A percentile compares a stretch with the other conserved stretches of the same genome.
Evolutionary conservation across 2,797 vertebrate species (phyloP).

Genomic region (Crocidura indochinensis): DNA sequence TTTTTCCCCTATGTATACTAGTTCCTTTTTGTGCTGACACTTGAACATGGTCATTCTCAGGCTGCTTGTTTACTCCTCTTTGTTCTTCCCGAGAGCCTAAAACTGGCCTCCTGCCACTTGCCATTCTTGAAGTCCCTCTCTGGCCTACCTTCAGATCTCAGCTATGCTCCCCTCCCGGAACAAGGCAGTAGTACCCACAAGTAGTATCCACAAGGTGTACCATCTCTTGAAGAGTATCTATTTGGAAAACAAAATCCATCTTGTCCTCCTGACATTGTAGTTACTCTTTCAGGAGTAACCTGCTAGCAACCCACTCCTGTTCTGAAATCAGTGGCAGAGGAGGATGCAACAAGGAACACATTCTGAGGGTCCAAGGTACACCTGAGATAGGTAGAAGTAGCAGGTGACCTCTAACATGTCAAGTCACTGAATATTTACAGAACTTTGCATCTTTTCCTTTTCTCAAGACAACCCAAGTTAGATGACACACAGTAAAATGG

Average conservation of each 20-base stretch:
- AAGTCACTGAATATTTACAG: neutral
- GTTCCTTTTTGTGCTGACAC: conserved; percentile 34
- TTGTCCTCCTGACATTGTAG: conserved; percentile 32
- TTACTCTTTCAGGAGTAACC: conserved; percentile 14
- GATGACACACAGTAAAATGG: conserved; percentile 25
- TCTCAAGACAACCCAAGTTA: conserved; percentile 33
- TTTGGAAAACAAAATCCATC: conserved; percentile 41
- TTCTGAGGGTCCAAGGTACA: neutral
- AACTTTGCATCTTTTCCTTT: conserved; percentile 26
- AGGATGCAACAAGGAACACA: conserved; percentile 51
- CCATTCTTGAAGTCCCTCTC: neutral
- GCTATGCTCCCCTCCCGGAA: neutral
- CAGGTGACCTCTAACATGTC: conserved; percentile 24
- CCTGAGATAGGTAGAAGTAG: neutral
- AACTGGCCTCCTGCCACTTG: conserved; percentile 2
- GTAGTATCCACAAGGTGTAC: neutral
- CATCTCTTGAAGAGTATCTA: too few species aligned
- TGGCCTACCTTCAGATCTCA: conserved; percentile 34
- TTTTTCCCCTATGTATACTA: neutral
- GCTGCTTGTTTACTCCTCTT: too few species aligned
- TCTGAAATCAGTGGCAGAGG: conserved; percentile 32
- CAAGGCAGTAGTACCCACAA: neutral
- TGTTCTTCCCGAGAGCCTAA: neutral
- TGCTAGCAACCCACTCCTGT: conserved; percentile 31
- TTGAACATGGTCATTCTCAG: conserved; percentile 16